phyloP scores from a whole-genome alignment of 2,888 invertebrate genomes.

The Drosophila barbarae region DNA sequence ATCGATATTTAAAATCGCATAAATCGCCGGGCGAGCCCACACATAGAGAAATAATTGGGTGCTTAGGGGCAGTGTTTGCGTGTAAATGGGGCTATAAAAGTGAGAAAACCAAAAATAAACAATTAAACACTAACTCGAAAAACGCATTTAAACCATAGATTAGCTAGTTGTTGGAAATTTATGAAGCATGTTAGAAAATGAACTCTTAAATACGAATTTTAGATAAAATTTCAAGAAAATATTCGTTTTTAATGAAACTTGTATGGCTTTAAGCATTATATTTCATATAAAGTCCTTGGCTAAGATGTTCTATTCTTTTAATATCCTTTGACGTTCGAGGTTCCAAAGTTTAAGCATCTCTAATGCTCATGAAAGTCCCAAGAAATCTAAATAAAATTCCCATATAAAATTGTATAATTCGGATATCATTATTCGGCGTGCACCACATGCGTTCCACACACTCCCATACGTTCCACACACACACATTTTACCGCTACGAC shows the following conservation, averaged over 20 bases:
- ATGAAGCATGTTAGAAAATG: neutral
- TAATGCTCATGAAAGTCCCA: too few relatives aligned
- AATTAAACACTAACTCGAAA: conserved; percentile 4
- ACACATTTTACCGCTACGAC: conserved; percentile 26
- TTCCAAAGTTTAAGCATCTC: too few relatives aligned
- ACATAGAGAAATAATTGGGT: conserved; percentile 34
- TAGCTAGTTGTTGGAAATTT: neutral
- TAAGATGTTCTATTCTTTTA: too few relatives aligned
- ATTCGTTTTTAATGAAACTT: too few relatives aligned
- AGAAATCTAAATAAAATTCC: neutral
- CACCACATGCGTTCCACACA: conserved; percentile 49
- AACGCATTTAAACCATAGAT: neutral
- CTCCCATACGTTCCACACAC: conserved; percentile 1
- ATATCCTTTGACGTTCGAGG: too few relatives aligned
- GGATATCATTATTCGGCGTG: conserved; percentile 15
- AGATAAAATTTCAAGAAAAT: too few relatives aligned
- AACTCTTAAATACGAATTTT: too few relatives aligned
- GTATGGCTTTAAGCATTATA: too few relatives aligned
- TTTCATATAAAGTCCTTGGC: too few relatives aligned
- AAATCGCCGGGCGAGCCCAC: conserved; percentile 65
- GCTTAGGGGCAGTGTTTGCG: conserved; percentile 10
- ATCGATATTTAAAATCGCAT: conserved; percentile 80
- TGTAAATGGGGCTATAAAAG: conserved; percentile 1
- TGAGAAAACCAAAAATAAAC: neutral
- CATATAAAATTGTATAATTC: neutral